Conservation (phyloP, 2,888 invertebrate genomes). For the Tetheella fluctuosa region DNA sequence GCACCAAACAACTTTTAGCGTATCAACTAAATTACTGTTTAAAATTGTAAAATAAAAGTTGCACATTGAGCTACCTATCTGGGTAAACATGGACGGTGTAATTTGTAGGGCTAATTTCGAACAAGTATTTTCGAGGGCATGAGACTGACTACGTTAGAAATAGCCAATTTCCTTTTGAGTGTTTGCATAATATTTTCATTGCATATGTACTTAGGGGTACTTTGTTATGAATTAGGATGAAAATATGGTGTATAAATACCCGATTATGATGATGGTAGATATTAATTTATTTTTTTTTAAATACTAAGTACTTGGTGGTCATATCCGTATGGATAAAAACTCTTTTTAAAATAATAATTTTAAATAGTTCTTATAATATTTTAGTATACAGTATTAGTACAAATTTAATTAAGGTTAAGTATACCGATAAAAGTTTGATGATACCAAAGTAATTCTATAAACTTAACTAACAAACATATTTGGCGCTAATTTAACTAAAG, state of each 20-base stretch:
- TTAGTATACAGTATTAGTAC: no score
- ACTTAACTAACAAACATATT: constrained; percentile 13
- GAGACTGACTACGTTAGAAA: not conserved
- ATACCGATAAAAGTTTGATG: not conserved
- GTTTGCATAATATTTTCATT: not conserved
- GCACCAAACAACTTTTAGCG: not conserved
- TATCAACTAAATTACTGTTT: constrained; percentile 1
- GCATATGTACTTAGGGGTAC: no score
- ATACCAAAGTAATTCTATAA: constrained; percentile 9
- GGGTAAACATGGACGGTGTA: not conserved
- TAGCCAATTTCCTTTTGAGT: not conserved
- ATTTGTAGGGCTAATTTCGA: constrained; percentile 10
- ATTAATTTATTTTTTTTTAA: no score
- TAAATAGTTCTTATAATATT: no score
- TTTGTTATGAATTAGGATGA: no score
- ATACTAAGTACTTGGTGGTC: no score
- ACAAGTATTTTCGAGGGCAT: not conserved
- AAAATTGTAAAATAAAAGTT: constrained; percentile 7
- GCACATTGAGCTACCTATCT: not conserved
- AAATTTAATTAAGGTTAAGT: no score
- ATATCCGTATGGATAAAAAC: no score
- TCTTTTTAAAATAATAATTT: no score
- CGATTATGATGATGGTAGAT: no score
- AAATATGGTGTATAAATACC: no score
- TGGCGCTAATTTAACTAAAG: constrained; percentile 10